phyloP scores from a whole-genome alignment of 2,888 invertebrate genomes.

The Buathra laborator region DNA sequence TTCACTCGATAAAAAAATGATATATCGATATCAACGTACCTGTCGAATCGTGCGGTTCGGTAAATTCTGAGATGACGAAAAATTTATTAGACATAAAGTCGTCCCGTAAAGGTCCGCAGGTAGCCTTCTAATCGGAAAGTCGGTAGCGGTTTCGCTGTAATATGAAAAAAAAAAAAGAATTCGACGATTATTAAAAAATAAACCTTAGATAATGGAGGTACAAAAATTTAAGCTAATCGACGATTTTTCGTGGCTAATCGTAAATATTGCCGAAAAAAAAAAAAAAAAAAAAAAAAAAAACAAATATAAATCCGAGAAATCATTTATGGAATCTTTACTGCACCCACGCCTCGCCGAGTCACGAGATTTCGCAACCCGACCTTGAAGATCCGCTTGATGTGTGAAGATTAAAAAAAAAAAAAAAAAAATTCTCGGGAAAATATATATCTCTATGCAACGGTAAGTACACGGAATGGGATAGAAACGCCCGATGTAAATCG shows the following conservation, averaged over 20 bases:
- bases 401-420: constrained; percentile 21
- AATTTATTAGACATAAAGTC: constrained; percentile 35
- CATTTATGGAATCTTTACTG: constrained; percentile 40
- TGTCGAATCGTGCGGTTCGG: background rate
- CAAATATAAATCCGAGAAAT: background rate
- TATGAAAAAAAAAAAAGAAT: background rate
- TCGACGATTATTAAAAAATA: background rate
- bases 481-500: constrained; percentile 14
- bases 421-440: constrained; percentile 33
- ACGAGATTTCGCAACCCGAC: constrained; percentile 58
- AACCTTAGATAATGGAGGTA: background rate
- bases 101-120: constrained; percentile 54
- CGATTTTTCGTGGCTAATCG: background rate
- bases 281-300: background rate
- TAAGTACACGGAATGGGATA: background rate
- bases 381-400: constrained; percentile 48
- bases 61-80: constrained; percentile 33
- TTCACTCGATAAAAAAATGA: background rate
- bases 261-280: background rate
- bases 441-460: constrained; percentile 26
- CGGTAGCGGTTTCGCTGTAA: background rate
- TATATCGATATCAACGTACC: background rate
- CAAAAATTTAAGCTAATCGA: background rate
- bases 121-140: constrained; percentile 64
- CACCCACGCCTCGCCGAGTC: constrained; percentile 48